phyloP scores from a whole-genome alignment of 2,797 vertebrate genomes.

The Hydrolagus colliei region DNA sequence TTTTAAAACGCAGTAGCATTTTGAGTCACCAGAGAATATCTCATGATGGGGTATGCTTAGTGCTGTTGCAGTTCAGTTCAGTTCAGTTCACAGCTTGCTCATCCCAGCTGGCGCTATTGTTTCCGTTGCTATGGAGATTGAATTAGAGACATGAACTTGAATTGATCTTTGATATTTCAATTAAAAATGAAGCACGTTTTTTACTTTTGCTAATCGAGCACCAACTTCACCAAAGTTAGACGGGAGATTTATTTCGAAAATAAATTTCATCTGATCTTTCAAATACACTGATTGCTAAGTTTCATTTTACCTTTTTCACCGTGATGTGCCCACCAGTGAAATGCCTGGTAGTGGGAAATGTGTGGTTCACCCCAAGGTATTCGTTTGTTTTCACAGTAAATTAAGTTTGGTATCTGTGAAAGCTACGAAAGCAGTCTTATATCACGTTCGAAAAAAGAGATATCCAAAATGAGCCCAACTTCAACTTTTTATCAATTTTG shows the following conservation, averaged over 20 bases:
- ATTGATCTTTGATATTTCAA: neutral
- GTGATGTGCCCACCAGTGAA: too few species aligned
- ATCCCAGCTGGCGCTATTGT: neutral
- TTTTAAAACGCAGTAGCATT: neutral
- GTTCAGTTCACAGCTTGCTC: conserved; percentile 2
- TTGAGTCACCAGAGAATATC: neutral
- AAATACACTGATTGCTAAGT: too few species aligned
- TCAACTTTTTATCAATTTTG: neutral
- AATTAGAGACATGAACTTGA: neutral
- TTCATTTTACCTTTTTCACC: too few species aligned
- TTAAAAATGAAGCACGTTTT: neutral
- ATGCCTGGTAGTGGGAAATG: too few species aligned
- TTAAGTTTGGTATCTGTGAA: neutral
- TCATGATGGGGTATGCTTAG: neutral
- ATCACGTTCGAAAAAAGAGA: neutral
- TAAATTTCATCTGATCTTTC: neutral
- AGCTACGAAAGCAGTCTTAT: neutral
- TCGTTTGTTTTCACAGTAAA: neutral
- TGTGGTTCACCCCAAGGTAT: neutral
- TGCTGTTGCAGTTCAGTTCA: neutral
- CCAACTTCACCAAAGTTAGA: neutral
- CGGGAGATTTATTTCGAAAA: neutral
- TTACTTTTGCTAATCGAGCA: neutral
- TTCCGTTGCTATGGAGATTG: neutral
- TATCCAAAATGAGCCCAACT: neutral